Percentiles rank a stretch among this genome's conserved stretches.
Conservation (phyloP, 2,888 invertebrate genomes). For the Amphipyra tragopoginis region DNA sequence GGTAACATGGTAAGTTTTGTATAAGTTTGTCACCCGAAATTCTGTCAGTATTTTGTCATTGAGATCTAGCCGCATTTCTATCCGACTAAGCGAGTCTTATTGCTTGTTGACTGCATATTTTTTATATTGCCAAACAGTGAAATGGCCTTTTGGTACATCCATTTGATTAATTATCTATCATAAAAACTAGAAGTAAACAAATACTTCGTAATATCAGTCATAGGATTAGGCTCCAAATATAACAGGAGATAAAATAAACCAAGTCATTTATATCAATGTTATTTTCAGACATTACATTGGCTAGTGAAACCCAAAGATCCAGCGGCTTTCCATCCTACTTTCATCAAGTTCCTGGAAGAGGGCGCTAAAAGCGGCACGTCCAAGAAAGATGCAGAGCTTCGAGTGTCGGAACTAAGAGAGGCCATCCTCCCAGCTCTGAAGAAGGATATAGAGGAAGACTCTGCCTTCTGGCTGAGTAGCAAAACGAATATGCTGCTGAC, state of each 20-base stretch:
- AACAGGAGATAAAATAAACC: background rate
- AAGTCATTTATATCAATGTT: too few species aligned
- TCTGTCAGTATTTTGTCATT: too few species aligned
- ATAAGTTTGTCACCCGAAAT: background rate
- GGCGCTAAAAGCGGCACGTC: constrained; percentile 93
- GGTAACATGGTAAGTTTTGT: constrained; percentile 93
- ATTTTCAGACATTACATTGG: constrained; percentile 92
- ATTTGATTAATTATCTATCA: too few species aligned
- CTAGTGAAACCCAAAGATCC: constrained; percentile 95
- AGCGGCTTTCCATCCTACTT: constrained; percentile 95
- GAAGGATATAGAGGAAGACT: constrained; percentile 88
- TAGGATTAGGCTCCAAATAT: too few species aligned
- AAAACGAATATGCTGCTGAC: constrained; percentile 92
- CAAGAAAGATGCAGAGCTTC: constrained; percentile 92
- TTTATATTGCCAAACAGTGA: too few species aligned
- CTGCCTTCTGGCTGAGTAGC: constrained; percentile 92
- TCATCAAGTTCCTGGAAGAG: constrained; percentile 93
- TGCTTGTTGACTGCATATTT: too few species aligned
- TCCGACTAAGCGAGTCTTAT: too few species aligned
- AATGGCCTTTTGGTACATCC: too few species aligned
- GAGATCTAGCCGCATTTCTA: too few species aligned
- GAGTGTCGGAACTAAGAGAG: constrained; percentile 92
- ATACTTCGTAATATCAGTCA: too few species aligned
- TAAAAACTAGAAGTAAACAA: too few species aligned
- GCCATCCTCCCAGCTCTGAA: constrained; percentile 91